Percentiles rank a stretch among this genome's conserved stretches.
Conservation (phyloP, 2,888 invertebrate species). For the Drosophila peninsularis region DNA sequence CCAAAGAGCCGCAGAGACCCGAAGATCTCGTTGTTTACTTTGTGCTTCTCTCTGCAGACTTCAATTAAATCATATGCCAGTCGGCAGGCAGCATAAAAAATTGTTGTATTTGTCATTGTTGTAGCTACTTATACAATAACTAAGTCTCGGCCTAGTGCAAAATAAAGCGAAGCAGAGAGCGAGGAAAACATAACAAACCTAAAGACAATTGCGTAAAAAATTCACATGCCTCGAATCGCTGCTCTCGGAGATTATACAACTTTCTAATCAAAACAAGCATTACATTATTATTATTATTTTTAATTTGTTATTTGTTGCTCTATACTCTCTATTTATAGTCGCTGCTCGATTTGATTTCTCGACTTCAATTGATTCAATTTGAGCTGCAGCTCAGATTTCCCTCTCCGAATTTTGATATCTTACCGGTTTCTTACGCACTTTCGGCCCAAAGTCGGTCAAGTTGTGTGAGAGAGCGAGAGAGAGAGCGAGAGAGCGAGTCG, state of each 20-base stretch:
- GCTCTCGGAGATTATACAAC: constrained; percentile 71
- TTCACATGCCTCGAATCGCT: constrained; percentile 68
- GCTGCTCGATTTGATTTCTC: constrained; percentile 22
- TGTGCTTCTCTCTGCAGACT: constrained; percentile 38
- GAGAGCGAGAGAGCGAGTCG: not conserved
- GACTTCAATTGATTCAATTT: constrained; percentile 55
- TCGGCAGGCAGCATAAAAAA: constrained; percentile 64
- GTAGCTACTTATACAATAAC: constrained; percentile 55
- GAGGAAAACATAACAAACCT: constrained; percentile 36
- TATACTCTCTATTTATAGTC: constrained; percentile 27
- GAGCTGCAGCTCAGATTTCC: constrained; percentile 12
- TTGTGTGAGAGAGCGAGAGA: constrained; percentile 3
- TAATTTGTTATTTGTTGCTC: constrained; percentile 12
- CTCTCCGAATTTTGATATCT: not conserved
- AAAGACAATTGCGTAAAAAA: constrained; percentile 65
- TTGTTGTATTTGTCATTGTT: constrained; percentile 34
- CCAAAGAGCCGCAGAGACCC: constrained; percentile 10
- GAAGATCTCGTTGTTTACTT: constrained; percentile 23
- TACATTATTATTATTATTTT: constrained; percentile 50
- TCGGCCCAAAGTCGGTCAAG: constrained; percentile 37
- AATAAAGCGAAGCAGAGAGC: constrained; percentile 5
- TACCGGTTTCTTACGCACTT: constrained; percentile 49
- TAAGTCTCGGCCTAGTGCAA: constrained; percentile 40
- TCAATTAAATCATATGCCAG: constrained; percentile 74
- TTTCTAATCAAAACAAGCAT: constrained; percentile 75